Conservation (phyloP, 2,113 vertebrate species). For the Solea solea region DNA sequence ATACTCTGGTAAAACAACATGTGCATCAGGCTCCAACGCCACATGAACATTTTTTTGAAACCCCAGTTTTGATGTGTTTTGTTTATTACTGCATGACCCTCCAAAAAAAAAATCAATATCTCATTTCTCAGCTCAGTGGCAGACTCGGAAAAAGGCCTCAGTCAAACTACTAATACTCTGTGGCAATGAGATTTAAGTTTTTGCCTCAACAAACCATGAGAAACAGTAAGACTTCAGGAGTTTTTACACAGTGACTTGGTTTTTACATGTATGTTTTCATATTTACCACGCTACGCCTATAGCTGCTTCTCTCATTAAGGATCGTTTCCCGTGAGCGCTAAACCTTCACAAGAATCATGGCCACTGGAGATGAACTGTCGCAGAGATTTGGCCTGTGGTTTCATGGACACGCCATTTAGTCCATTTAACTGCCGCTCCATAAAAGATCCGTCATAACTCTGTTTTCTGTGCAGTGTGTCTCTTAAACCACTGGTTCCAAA, state of each 20-base stretch:
- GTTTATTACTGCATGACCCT: slow-evolving; percentile 66
- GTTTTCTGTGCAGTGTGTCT: no score
- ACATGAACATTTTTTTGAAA: slow-evolving; percentile 57
- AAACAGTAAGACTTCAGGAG: slow-evolving; percentile 68
- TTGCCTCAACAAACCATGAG: slow-evolving; percentile 65
- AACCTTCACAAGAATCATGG: slow-evolving; percentile 1
- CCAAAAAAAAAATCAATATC: slow-evolving; percentile 80
- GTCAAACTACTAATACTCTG: slow-evolving; percentile 72
- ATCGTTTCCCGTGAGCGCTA: slow-evolving; percentile 14
- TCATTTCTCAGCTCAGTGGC: slow-evolving; percentile 83
- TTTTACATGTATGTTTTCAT: slow-evolving; percentile 12
- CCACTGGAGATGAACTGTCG: not conserved
- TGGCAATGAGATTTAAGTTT: slow-evolving; percentile 68
- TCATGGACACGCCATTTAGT: no score
- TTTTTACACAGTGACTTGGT: slow-evolving; percentile 18
- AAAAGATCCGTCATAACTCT: not conserved
- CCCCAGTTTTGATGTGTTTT: slow-evolving; percentile 70
- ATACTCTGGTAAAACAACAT: slow-evolving; percentile 37
- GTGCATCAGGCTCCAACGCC: slow-evolving; percentile 20
- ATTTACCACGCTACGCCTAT: slow-evolving; percentile 3
- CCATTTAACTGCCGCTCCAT: not conserved
- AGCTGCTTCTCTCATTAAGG: slow-evolving; percentile 16
- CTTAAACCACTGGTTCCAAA: no score
- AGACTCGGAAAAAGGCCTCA: slow-evolving; percentile 71
- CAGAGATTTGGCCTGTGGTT: no score